These are phyloP conservation scores for Anoplius nigerrimus DNA, from an alignment of 2,888 invertebrate species.

Conservation along the genomic window DNA sequence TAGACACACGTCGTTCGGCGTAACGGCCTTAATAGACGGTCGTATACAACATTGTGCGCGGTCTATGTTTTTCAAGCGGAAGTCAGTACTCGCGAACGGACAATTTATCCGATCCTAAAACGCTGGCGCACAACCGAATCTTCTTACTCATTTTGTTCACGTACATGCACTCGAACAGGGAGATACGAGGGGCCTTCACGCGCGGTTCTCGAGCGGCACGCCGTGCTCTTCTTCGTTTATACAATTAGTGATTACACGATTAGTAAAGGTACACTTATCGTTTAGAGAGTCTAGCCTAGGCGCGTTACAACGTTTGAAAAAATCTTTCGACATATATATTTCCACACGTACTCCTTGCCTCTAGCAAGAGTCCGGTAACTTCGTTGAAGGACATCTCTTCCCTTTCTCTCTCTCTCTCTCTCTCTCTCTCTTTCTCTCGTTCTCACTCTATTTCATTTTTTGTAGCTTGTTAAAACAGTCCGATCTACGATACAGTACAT, in stretches of 20 bases:
- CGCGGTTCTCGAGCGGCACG: conserved; percentile 13
- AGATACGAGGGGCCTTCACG: conserved; percentile 37
- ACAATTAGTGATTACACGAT: conserved; percentile 51
- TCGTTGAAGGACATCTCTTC: conserved; percentile 24
- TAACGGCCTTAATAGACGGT: conserved; percentile 42
- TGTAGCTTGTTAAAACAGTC: conserved; percentile 19
- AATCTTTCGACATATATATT: conserved; percentile 63
- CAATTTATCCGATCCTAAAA: conserved; percentile 20
- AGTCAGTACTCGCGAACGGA: conserved; percentile 24
- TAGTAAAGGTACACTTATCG: conserved; percentile 46
- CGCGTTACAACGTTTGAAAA: conserved; percentile 64
- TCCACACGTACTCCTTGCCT: conserved; percentile 24
- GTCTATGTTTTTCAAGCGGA: conserved; percentile 18
- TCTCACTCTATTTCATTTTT: conserved; percentile 16
- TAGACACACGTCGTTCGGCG: conserved; percentile 20
- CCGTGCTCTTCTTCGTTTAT: conserved; percentile 28
- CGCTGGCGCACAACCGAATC: conserved; percentile 21
- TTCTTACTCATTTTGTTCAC: no score
- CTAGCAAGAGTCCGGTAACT: conserved; percentile 36
- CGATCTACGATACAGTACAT: conserved; percentile 21
- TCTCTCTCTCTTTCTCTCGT: conserved; percentile 22
- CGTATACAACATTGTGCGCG: conserved; percentile 47
- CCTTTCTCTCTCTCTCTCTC: conserved; percentile 18
- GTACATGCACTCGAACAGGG: conserved; percentile 32
- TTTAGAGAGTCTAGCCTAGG: conserved; percentile 57